These are phyloP conservation scores for Rhyacophila evoluta DNA, from an alignment of 2,888 invertebrate species.

Conservation along the genomic window DNA sequence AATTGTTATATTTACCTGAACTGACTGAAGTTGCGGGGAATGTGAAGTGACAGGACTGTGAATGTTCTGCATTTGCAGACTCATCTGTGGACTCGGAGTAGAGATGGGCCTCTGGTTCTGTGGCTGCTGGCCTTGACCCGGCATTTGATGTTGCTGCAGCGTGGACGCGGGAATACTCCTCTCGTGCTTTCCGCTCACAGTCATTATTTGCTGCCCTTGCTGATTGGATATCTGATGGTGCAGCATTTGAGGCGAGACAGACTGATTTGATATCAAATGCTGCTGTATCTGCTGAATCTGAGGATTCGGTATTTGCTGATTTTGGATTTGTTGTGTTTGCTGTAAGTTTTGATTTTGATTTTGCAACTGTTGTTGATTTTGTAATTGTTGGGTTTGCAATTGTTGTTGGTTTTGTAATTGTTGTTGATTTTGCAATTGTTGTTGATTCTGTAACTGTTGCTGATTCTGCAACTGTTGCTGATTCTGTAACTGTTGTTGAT, in stretches of 20 bases:
- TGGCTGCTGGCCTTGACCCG: constrained; percentile 40
- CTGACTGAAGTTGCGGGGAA: constrained; percentile 67
- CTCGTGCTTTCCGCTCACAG: constrained; percentile 55
- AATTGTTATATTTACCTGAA: constrained; percentile 56
- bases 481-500: constrained; percentile 59
- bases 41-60: constrained; percentile 68
- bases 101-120: constrained; percentile 60
- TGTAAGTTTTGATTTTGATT: constrained; percentile 57
- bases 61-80: constrained; percentile 61
- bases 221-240: constrained; percentile 41
- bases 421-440: constrained; percentile 62
- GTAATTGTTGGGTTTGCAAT: constrained; percentile 60
- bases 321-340: constrained; percentile 52
- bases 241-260: constrained; percentile 46
- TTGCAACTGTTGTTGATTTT: constrained; percentile 64
- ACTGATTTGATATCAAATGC: constrained; percentile 41
- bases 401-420: constrained; percentile 67
- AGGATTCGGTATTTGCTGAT: constrained; percentile 58
- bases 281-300: constrained; percentile 52
- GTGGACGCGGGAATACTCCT: constrained; percentile 58
- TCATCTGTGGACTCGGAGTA: constrained; percentile 67
- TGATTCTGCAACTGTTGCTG: constrained; percentile 55
- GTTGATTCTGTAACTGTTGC: constrained; percentile 59
- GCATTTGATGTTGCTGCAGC: constrained; percentile 59
- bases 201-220: constrained; percentile 44